Evolutionary conservation across 2,797 vertebrate species (phyloP).

Genomic region (Serranus cabrilla): DNA sequence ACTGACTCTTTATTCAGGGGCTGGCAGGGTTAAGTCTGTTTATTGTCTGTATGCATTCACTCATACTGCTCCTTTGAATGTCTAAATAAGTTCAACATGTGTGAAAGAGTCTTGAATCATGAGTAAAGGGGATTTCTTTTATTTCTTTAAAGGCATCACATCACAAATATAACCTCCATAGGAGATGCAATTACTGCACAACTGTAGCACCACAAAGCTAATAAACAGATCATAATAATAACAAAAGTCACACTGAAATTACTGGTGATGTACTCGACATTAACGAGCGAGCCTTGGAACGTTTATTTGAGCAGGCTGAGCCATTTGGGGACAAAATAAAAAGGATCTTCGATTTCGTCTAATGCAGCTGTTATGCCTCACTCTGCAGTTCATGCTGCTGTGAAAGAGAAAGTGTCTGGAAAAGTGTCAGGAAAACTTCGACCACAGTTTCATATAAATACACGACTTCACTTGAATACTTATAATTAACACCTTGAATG

Average conservation of each 20-base stretch:
- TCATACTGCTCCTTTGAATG: too few species aligned
- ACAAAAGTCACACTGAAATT: background rate
- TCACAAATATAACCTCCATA: background rate
- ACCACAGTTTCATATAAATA: background rate
- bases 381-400: background rate
- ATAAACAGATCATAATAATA: background rate
- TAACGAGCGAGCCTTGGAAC: slow-evolving; percentile 10
- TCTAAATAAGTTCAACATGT: too few species aligned
- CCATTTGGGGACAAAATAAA: slow-evolving; percentile 3
- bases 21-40: too few species aligned
- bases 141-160: background rate
- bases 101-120: too few species aligned
- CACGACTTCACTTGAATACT: background rate
- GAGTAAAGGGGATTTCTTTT: background rate
- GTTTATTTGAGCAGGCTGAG: background rate
- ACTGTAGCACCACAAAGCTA: background rate
- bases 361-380: background rate
- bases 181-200: slow-evolving; percentile 7
- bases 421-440: background rate
- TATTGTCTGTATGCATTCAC: too few species aligned
- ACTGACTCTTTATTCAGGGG: too few species aligned
- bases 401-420: background rate
- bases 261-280: slow-evolving; percentile 1
- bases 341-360: slow-evolving; percentile 16
- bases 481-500: background rate